These are phyloP conservation scores for Tipula helvola DNA, from an alignment of 2,888 invertebrate genomes.

Conservation along the genomic window DNA sequence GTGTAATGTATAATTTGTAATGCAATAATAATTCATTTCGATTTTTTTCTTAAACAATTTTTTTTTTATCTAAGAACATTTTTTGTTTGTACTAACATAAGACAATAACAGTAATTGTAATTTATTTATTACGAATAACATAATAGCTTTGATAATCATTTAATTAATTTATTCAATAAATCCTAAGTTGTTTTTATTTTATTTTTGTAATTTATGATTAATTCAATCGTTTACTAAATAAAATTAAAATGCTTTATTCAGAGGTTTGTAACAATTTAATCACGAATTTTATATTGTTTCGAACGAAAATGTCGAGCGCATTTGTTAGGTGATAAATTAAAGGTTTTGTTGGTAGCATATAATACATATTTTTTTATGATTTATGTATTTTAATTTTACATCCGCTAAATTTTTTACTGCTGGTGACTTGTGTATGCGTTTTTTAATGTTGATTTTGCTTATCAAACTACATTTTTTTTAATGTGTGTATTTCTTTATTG, in stretches of 20 bases:
- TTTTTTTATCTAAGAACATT: neutral
- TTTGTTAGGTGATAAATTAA: neutral
- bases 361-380: neutral
- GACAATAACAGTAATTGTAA: neutral
- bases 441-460: neutral
- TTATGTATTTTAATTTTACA: neutral
- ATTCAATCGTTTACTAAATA: no score
- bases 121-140: neutral
- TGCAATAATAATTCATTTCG: neutral
- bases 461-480: neutral
- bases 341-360: neutral
- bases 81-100: neutral
- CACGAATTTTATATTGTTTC: neutral
- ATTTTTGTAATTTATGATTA: neutral
- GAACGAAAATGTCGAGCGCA: neutral
- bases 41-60: neutral
- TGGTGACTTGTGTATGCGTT: neutral
- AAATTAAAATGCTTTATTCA: neutral
- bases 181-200: neutral
- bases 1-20: neutral
- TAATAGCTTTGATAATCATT: neutral
- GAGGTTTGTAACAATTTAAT: neutral
- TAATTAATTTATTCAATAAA: neutral
- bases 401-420: neutral
- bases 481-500: neutral